Percentiles rank a stretch among this genome's conserved stretches.
Evolutionary conservation across 1,140 invertebrate genomes (phyloP).

Genomic region (Nymphalis io): DNA sequence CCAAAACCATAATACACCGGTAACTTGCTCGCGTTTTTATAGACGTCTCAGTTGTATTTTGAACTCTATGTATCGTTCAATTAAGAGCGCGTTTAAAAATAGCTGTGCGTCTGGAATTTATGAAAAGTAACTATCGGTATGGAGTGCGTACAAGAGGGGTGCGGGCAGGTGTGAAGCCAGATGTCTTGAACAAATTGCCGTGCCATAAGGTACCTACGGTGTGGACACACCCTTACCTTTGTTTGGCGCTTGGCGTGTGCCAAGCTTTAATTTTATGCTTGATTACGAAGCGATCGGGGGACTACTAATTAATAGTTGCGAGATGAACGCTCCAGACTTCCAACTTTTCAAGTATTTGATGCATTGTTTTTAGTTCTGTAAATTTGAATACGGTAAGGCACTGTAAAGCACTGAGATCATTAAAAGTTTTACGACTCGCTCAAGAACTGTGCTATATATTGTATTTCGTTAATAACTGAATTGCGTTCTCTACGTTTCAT

Average conservation of each 20-base stretch:
- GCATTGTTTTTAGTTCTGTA: conserved; percentile 49
- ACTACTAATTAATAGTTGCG: conserved; percentile 75
- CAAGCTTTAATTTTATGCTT: conserved; percentile 80
- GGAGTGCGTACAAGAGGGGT: conserved; percentile 54
- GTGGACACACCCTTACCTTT: conserved; percentile 76
- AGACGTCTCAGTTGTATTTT: conserved; percentile 41
- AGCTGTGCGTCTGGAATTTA: conserved; percentile 18
- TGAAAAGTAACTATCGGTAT: conserved; percentile 62
- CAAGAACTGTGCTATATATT: conserved; percentile 9
- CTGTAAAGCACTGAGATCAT: conserved; percentile 39
- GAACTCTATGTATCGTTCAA: conserved; percentile 26
- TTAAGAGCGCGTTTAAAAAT: conserved; percentile 26
- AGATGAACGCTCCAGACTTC: conserved; percentile 62
- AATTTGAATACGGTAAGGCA: conserved; percentile 39
- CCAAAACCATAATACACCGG: conserved; percentile 72
- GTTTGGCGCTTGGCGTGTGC: conserved; percentile 73
- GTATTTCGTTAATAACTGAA: conserved; percentile 16
- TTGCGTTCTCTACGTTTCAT: not conserved
- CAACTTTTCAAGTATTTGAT: conserved; percentile 48
- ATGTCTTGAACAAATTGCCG: conserved; percentile 79
- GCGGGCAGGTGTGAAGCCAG: conserved; percentile 77
- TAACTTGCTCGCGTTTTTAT: conserved; percentile 38
- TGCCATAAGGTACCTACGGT: conserved; percentile 74
- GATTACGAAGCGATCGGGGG: conserved; percentile 71
- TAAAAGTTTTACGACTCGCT: conserved; percentile 40